Evolutionary conservation across 2,888 invertebrate species (phyloP).

Genomic region (Hartigia nigra): DNA sequence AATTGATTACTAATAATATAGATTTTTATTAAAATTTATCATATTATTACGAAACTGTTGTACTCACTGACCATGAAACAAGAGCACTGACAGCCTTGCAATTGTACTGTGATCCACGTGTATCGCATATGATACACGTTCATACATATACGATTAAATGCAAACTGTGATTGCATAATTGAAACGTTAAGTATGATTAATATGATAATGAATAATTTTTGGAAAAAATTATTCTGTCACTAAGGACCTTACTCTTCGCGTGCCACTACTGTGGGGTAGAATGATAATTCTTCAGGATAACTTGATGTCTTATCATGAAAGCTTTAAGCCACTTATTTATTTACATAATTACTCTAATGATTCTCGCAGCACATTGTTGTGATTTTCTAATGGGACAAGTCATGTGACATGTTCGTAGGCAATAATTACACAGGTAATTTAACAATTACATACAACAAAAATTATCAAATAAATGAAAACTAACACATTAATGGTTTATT

Average conservation of each 20-base stretch:
- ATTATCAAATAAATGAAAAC: conserved; percentile 4
- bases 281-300: neutral
- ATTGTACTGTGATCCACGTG: conserved; percentile 52
- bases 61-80: conserved; percentile 41
- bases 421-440: conserved; percentile 22
- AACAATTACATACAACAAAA: conserved; percentile 16
- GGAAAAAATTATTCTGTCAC: neutral
- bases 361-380: neutral
- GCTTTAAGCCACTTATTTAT: neutral
- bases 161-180: conserved; percentile 9
- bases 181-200: neutral
- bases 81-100: conserved; percentile 42
- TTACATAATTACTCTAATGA: neutral
- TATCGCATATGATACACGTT: conserved; percentile 5
- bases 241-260: neutral
- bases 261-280: neutral
- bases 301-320: neutral
- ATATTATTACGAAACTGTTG: conserved; percentile 7
- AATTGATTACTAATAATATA: conserved; percentile 41
- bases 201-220: neutral
- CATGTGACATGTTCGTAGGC: neutral
- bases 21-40: conserved; percentile 31
- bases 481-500: neutral
- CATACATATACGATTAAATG: conserved; percentile 19
- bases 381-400: neutral